Evolutionary conservation across 2,113 vertebrate species (phyloP), one percentile per base, ranked within the genome.

Genomic region (Gallinago paraguaiae): DNA sequence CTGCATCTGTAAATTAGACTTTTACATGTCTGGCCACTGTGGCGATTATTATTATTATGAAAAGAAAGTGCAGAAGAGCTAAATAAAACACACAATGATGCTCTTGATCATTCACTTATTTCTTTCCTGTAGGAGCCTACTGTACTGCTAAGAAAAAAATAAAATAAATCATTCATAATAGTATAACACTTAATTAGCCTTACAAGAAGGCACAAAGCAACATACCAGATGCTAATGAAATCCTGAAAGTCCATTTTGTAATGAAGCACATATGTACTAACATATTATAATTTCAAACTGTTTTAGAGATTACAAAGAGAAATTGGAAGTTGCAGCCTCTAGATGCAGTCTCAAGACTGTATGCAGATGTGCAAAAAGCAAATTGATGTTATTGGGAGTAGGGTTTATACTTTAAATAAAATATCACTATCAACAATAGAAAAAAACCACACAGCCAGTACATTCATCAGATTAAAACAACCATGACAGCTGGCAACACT

Each of bases 191-290:
- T 90, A 95, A 94, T 97, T 88, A 96, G 72, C 65, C 90, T 81
- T 90, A 80, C 86, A 94, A 68, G 67, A 86, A 28, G 13, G 86
- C 48, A 54, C 69, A 88, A 61, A 76, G 53, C 18, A 77, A 39
- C 61, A 72, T 41, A 95, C 35, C 86, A 96, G 86, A 96, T 94
- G 88, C 35, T 93, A 93, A 94, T 86, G 65, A 86, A 95, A 94
- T 78, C 69, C 65, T 94, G 64, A 56, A 95, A 92, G 94, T 94
- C 89, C 74, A 68, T 92, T 93, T 84, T 88, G 54, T 86, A 93
- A 91, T 59, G 54, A 93, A 85, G 28, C 31, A 86, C 87, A 90
- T 82, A 90, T 65, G 81, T 68, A 72, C 54, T 18, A 88, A 88
- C 64, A 86, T 88, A 91, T 72, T 95, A 88, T 86, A 43, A 70